phyloP scores from a whole-genome alignment of 2,888 invertebrate species.

The Heliconius sara region DNA sequence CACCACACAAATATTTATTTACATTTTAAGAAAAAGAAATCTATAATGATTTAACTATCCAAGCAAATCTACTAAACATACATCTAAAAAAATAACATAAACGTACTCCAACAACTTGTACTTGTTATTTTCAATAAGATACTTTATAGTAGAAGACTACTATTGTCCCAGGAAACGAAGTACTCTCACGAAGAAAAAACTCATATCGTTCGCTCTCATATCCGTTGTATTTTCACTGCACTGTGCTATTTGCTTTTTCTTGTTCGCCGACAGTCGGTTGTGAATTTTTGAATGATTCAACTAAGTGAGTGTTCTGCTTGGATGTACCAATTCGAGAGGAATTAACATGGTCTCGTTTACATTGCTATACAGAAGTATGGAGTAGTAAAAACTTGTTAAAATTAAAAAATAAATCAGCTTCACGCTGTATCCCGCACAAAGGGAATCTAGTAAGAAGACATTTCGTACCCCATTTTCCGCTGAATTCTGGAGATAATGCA shows the following conservation, averaged over 20 bases:
- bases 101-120: background rate
- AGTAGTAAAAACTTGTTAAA: too few species aligned
- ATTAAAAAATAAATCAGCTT: too few species aligned
- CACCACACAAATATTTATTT: background rate
- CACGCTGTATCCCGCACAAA: too few species aligned
- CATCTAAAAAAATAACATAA: slow-evolving; percentile 2
- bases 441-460: too few species aligned
- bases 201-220: slow-evolving; percentile 35
- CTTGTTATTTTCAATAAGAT: slow-evolving; percentile 27
- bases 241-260: slow-evolving; percentile 43
- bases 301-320: slow-evolving; percentile 45
- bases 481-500: too few species aligned
- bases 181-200: slow-evolving; percentile 35
- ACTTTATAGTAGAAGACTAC: slow-evolving; percentile 17
- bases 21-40: background rate
- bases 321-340: slow-evolving; percentile 37
- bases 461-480: too few species aligned
- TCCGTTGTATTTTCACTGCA: slow-evolving; percentile 43
- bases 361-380: background rate
- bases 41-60: background rate
- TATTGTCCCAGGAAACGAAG: slow-evolving; percentile 34
- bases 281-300: slow-evolving; percentile 49
- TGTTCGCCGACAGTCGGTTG: slow-evolving; percentile 42
- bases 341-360: slow-evolving; percentile 20
- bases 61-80: background rate